phyloP scores from a whole-genome alignment of 2,888 invertebrate species.

The Serrognathus titanus region DNA sequence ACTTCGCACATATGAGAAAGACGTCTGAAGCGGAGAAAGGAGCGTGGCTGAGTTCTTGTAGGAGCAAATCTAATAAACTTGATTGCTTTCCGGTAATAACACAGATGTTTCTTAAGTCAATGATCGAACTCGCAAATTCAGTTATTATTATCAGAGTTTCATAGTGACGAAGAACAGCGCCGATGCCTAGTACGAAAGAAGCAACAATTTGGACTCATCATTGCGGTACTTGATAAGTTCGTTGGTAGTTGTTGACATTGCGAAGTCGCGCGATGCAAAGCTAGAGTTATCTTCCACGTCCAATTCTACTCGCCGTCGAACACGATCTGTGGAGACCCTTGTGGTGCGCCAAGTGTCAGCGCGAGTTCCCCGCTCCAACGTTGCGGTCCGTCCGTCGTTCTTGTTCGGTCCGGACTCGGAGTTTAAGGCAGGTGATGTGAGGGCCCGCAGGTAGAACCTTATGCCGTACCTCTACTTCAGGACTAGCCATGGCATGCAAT shows the following conservation, averaged over 20 bases:
- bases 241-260: slow-evolving; percentile 13
- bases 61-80: background rate
- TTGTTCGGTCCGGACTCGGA: slow-evolving; percentile 21
- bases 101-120: background rate
- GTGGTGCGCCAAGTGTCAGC: slow-evolving; percentile 27
- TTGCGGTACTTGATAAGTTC: too few species aligned
- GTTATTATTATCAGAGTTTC: too few species aligned
- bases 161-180: too few species aligned
- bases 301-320: slow-evolving; percentile 12
- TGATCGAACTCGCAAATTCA: background rate
- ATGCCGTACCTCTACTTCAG: slow-evolving; percentile 12
- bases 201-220: too few species aligned
- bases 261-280: slow-evolving; percentile 3
- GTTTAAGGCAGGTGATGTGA: slow-evolving; percentile 30
- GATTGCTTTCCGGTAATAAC: background rate
- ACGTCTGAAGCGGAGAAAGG: too few species aligned
- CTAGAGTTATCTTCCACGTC: slow-evolving; percentile 9
- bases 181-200: too few species aligned
- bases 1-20: background rate
- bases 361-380: slow-evolving; percentile 23
- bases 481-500: slow-evolving; percentile 23
- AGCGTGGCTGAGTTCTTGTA: too few species aligned
- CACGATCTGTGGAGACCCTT: slow-evolving; percentile 25
- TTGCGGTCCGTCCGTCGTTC: slow-evolving; percentile 16
- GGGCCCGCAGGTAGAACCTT: slow-evolving; percentile 29